Evolutionary conservation across 1,140 invertebrate genomes (phyloP), one percentile per base, ranked within the genome.

Genomic region (Mizuhopecten yessoensis): DNA sequence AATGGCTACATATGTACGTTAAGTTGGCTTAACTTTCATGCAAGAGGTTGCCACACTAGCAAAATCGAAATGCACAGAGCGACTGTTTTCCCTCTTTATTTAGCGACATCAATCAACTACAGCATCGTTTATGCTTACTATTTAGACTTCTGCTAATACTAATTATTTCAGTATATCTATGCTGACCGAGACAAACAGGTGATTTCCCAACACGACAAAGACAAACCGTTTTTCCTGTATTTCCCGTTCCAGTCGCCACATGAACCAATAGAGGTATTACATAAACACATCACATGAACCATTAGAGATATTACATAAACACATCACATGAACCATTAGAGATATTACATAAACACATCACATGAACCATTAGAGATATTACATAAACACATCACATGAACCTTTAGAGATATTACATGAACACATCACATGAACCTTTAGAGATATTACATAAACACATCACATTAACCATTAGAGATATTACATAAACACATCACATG

Each of bases 181-280:
- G 91, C 94, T 20, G 20, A 91, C 10, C 87, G 94, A 36, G 95
- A 94, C 2, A 88, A 90, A 13, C 87, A 92, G 0, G 90, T 95
- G 15, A 94, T 95, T 23, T 33, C 86, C 15, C 42, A 89, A 17
- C 93, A 95, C 87, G 92, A 94, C 49, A 75, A 88, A 34, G 89
- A 33, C 29, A 87, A 93, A 87, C 95, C 95, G 0, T 88, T 96
- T 86, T 96, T 95, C 87, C 88, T 96, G 17, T 96, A 96, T 49
- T 87, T 96, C n/a, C 94, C 96, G 0, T 96, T 96, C 93, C 95
- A 96, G 90, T 93, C 95, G n/a, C n/a, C n/a, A n/a, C n/a, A n/a
- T n/a, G n/a, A n/a, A n/a, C n/a, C n/a, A n/a, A n/a, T n/a, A n/a
- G n/a, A n/a, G n/a, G n/a, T n/a, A n/a, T n/a, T n/a, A n/a, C n/a